A percentile compares a stretch with the other conserved stretches of the same genome.
These are phyloP conservation scores for Globia sparganii DNA, from an alignment of 2,888 invertebrate genomes.

Conservation along the genomic window DNA sequence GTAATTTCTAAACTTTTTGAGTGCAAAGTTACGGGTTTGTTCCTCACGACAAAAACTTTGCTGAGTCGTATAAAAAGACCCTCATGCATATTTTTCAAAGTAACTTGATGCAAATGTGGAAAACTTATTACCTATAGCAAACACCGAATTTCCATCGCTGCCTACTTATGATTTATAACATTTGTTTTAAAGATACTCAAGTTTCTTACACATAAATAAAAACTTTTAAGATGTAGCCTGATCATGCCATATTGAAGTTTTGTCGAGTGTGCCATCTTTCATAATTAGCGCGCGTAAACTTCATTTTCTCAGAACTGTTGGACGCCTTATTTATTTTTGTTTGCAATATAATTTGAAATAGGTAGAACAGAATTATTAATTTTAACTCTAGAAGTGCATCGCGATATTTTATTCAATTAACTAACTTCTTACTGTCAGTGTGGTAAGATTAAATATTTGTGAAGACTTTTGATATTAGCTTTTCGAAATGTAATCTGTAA, in stretches of 20 bases:
- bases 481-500: conserved; percentile 1
- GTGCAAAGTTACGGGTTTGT: conserved; percentile 51
- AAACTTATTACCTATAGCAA: conserved; percentile 42
- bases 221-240: conserved; percentile 63
- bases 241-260: conserved; percentile 74
- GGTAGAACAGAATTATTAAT: conserved; percentile 31
- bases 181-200: conserved; percentile 55
- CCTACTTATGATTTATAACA: conserved; percentile 48
- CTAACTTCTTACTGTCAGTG: not conserved
- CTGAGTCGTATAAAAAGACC: conserved; percentile 29
- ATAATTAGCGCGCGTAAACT: conserved; percentile 85
- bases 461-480: not conserved
- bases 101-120: conserved; percentile 45
- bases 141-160: conserved; percentile 43
- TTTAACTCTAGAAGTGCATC: conserved; percentile 13
- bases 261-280: conserved; percentile 79
- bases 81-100: conserved; percentile 54
- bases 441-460: conserved; percentile 10
- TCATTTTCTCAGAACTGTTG: conserved; percentile 72
- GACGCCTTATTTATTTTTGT: conserved; percentile 70
- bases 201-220: conserved; percentile 70
- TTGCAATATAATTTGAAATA: conserved; percentile 60
- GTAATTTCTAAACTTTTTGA: conserved; percentile 60
- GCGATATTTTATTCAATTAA: conserved; percentile 14
- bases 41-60: conserved; percentile 47